These are phyloP conservation scores for Podarcis raffonei DNA, from an alignment of 2,113 vertebrate species.

Conservation along the genomic window DNA sequence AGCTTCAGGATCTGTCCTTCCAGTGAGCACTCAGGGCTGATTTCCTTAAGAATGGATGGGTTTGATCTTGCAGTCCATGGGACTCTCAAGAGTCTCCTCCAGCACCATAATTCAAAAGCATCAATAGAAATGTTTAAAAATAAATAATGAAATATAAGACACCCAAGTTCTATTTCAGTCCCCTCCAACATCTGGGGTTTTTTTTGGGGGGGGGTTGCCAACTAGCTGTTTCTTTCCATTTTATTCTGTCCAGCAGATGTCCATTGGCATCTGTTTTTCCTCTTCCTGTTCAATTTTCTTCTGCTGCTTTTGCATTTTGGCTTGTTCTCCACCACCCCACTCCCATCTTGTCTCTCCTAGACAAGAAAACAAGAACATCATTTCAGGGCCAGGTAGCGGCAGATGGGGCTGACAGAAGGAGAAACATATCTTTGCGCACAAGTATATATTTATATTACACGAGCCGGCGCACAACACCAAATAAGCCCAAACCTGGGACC, in stretches of 20 bases:
- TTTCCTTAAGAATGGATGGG: too few species aligned
- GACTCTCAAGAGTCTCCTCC: too few species aligned
- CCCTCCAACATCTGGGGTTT: background rate
- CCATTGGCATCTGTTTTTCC: background rate
- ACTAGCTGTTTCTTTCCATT: background rate
- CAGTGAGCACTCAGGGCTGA: too few species aligned
- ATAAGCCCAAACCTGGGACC: conserved; percentile 6
- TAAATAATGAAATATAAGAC: background rate
- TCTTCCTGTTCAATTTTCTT: background rate
- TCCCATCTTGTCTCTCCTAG: background rate
- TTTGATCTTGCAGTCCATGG: too few species aligned
- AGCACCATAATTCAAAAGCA: too few species aligned
- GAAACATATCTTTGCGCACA: background rate
- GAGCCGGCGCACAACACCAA: background rate
- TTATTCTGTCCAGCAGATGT: background rate
- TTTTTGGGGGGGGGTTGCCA: too few species aligned
- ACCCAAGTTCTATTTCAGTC: background rate
- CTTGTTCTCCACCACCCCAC: background rate
- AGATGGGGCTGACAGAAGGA: conserved; percentile 28
- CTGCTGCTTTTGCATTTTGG: background rate
- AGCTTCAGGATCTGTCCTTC: too few species aligned
- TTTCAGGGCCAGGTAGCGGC: background rate
- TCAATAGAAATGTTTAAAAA: background rate
- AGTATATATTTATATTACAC: background rate
- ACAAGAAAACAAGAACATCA: background rate